These are phyloP conservation scores for Hypsopygia costalis DNA, from an alignment of 2,888 invertebrate genomes.

Conservation along the genomic window DNA sequence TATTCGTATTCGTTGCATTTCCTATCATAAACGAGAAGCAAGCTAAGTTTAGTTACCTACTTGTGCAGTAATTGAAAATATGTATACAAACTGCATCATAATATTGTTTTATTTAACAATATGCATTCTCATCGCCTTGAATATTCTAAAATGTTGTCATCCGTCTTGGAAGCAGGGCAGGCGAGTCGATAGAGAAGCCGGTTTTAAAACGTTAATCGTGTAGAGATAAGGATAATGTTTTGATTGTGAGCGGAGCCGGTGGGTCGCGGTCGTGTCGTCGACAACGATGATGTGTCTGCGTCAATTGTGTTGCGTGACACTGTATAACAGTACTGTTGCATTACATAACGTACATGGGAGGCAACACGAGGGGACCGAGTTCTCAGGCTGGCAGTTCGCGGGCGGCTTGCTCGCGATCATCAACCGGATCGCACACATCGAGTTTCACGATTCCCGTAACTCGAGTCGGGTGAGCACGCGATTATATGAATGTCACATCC, in stretches of 20 bases:
- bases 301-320: slow-evolving; percentile 63
- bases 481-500: slow-evolving; percentile 47
- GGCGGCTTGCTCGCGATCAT: slow-evolving; percentile 31
- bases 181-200: slow-evolving; percentile 40
- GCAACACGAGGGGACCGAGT: slow-evolving; percentile 42
- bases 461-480: slow-evolving; percentile 42
- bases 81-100: too few relatives aligned
- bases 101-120: too few relatives aligned
- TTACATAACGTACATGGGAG: slow-evolving; percentile 67
- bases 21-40: too few relatives aligned
- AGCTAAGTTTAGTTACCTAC: too few relatives aligned
- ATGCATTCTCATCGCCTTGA: slow-evolving; percentile 14
- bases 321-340: slow-evolving; percentile 60
- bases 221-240: slow-evolving; percentile 29
- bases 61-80: too few relatives aligned
- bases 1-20: too few relatives aligned
- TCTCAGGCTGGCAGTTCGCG: slow-evolving; percentile 44
- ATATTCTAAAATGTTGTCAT: slow-evolving; percentile 31
- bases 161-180: slow-evolving; percentile 38
- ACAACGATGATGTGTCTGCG: slow-evolving; percentile 31
- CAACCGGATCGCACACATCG: slow-evolving; percentile 40
- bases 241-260: slow-evolving; percentile 19
- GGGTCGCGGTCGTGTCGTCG: neutral
- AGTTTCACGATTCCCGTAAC: slow-evolving; percentile 55
- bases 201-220: slow-evolving; percentile 46